phyloP scores from a whole-genome alignment of 2,113 vertebrate species.

The Tragelaphus buxtoni region DNA sequence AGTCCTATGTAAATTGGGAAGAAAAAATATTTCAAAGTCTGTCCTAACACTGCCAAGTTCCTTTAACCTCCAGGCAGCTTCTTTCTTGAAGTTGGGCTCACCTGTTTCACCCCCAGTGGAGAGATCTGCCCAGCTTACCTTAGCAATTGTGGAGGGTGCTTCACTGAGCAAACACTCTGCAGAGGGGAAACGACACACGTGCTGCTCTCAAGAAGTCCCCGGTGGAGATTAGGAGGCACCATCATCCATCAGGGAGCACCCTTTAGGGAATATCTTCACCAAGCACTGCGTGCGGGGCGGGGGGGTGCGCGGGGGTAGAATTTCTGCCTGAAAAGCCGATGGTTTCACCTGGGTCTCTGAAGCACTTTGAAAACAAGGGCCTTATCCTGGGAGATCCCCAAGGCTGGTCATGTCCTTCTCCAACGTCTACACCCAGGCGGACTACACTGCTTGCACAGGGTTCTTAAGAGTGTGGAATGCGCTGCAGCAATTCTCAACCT shows the following conservation, averaged over 20 bases:
- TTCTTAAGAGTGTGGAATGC: neutral
- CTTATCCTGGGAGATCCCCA: neutral
- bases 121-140: neutral
- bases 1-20: too few species aligned
- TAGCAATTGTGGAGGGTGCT: neutral
- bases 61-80: neutral
- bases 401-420: neutral
- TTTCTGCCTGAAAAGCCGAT: neutral
- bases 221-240: neutral
- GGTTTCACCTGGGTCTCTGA: neutral
- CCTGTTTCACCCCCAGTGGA: neutral
- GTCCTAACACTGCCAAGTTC: too few species aligned
- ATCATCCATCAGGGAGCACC: neutral
- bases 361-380: neutral
- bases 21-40: too few species aligned
- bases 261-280: too few species aligned
- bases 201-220: neutral
- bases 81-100: neutral
- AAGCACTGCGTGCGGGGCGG: too few species aligned
- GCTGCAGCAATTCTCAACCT: neutral
- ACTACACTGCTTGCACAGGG: accelerated
- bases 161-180: neutral
- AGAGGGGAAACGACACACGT: neutral
- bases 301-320: too few species aligned
- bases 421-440: neutral